Base-by-base conservation (phyloP, 2,797 vertebrate species). In the Uromys caudimaculatus region DNA sequence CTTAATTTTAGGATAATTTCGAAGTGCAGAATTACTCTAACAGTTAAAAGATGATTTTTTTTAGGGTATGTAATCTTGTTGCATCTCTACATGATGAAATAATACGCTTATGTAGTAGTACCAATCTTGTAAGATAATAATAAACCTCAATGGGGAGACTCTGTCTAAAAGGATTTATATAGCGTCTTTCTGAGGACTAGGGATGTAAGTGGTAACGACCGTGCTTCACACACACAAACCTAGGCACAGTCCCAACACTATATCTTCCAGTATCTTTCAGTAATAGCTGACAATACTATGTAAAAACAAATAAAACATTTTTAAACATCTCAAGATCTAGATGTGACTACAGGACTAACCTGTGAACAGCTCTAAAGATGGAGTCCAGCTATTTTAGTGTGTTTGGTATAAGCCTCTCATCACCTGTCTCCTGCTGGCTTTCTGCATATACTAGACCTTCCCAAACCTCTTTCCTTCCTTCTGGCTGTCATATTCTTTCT, bases 1-100 rank as follows among this genome's bases (percentile, higher is more conserved):
- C 89, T 93, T 93, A 76, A 92, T 88, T 93, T 96, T 91, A 44
- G 21, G 24, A 76, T 92, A 88, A 95, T 92, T 92, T 95, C 27
- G n/a, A 95, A 92, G 44, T n/a, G 1, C 14, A 52, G 47, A 93
- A 92, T 95, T 93, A 92, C 87, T 56, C 89, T 62, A 52, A 76
- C 56, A 24, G 58, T 64, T 76, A 87, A 87, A 95, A 95, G 64
- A 88, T 38, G 50, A 84, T 73, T 38, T 90, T 38, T 90, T 94
- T 62, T 24, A 84, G 83, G 62, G n/a, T 83, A 86, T 69, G 81
- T 79, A 89, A 90, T 81, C 91, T 91, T 58, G 89, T 44, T 90
- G 50, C 54, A 69, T 91, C 73, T 85, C 90, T 58, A 13, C 23
- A 76, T 58, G 69, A 93, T 79, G 32, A 91, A 89, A 91, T 89